phyloP scores from a whole-genome alignment of 2,888 invertebrate genomes.

The Vanessa cardui region DNA sequence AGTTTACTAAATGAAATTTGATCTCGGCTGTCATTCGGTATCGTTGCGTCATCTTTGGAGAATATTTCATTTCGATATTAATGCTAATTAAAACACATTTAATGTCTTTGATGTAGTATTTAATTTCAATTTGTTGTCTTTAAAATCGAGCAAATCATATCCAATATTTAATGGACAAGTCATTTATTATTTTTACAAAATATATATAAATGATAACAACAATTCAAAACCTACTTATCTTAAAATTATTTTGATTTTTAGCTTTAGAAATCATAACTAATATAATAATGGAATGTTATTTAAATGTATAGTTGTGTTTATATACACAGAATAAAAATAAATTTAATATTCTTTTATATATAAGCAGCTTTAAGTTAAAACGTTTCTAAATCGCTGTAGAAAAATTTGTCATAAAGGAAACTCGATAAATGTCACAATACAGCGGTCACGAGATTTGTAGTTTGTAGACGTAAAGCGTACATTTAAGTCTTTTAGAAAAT shows the following conservation, averaged over 20 bases:
- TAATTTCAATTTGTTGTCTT: too few species aligned
- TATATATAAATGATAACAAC: too few species aligned
- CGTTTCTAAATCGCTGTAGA: constrained; percentile 1
- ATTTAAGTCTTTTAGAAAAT: constrained; percentile 11
- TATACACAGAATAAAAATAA: neutral
- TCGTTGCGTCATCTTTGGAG: neutral
- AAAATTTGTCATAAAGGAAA: constrained; percentile 21
- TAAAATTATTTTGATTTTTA: neutral
- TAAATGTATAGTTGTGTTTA: too few species aligned
- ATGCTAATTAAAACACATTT: too few species aligned
- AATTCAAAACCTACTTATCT: too few species aligned
- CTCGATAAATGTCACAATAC: constrained; percentile 29
- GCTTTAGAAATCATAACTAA: neutral
- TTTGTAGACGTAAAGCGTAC: constrained; percentile 16
- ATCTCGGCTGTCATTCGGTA: constrained; percentile 1
- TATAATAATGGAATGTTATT: too few species aligned
- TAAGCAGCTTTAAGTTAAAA: constrained; percentile 14
- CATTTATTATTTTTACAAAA: too few species aligned
- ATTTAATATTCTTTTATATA: constrained; percentile 4
- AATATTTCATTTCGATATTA: neutral
- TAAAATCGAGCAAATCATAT: too few species aligned
- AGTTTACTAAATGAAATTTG: constrained; percentile 13
- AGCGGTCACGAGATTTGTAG: constrained; percentile 24
- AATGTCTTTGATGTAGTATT: too few species aligned
- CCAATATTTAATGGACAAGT: too few species aligned